Conservation (phyloP, 2,113 vertebrate genomes). For the Prunella himalayana region DNA sequence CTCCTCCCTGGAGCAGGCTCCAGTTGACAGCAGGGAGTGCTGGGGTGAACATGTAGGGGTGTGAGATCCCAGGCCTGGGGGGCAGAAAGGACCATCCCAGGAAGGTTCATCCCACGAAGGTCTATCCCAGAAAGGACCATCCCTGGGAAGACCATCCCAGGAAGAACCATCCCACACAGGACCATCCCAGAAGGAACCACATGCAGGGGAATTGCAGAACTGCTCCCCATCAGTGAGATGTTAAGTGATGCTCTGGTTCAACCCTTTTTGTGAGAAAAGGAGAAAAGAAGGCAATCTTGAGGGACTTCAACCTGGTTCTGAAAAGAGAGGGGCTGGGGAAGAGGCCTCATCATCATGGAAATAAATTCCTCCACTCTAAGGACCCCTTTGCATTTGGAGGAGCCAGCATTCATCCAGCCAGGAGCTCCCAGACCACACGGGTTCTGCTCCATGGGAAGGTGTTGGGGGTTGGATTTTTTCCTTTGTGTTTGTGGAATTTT, state of each 20-base stretch:
- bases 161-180: accelerated
- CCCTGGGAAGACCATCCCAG: background rate
- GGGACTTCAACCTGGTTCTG: background rate
- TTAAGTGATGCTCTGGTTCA: background rate
- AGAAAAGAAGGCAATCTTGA: background rate
- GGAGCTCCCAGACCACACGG: background rate
- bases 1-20: background rate
- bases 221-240: background rate
- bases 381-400: background rate
- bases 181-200: background rate
- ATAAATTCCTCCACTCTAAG: background rate
- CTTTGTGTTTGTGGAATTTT: too few species aligned
- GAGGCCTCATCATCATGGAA: background rate
- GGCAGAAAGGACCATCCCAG: background rate
- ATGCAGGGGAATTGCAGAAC: background rate
- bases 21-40: background rate
- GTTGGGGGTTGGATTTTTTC: too few species aligned
- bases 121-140: background rate
- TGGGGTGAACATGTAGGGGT: accelerated
- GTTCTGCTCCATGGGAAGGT: background rate
- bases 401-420: background rate
- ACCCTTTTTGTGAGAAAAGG: background rate
- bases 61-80: background rate
- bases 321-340: background rate
- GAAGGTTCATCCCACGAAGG: too few species aligned